Evolutionary conservation across 2,797 vertebrate species (phyloP).

Genomic region (Naso thynnoides): DNA sequence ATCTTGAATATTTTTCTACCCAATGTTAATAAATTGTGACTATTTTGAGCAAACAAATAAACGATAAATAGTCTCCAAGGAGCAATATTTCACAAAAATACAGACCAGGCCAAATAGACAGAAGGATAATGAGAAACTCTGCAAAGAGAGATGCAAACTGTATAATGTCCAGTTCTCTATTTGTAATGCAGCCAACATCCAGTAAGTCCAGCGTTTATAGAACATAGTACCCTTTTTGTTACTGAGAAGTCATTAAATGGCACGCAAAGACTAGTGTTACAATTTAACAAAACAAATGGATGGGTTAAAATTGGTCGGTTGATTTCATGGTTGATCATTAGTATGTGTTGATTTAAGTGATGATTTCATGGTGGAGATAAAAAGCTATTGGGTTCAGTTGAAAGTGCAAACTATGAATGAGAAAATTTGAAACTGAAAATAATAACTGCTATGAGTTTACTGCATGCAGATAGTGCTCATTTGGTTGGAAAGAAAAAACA

Average conservation of each 20-base stretch:
- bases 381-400: background rate
- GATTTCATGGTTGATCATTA: no score
- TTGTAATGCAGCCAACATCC: background rate
- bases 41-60: background rate
- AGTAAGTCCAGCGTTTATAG: background rate
- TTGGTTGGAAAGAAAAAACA: background rate
- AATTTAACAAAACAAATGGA: background rate
- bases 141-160: background rate
- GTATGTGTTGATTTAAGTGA: background rate
- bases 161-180: background rate
- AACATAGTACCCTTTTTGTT: slow-evolving; percentile 1
- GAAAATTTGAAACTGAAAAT: no score
- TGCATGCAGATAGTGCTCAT: background rate
- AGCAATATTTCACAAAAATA: background rate
- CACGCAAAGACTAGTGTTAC: background rate
- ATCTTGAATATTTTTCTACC: background rate
- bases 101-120: background rate
- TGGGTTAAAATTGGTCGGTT: background rate
- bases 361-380: slow-evolving; percentile 1
- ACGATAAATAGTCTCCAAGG: background rate
- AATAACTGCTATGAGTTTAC: background rate
- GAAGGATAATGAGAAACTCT: background rate
- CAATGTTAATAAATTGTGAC: background rate
- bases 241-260: background rate
- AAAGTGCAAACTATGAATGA: background rate